Percentiles rank a stretch among this genome's conserved stretches.
phyloP scores from a whole-genome alignment of 1,140 invertebrate genomes.

The Acromyrmex charruanus region DNA sequence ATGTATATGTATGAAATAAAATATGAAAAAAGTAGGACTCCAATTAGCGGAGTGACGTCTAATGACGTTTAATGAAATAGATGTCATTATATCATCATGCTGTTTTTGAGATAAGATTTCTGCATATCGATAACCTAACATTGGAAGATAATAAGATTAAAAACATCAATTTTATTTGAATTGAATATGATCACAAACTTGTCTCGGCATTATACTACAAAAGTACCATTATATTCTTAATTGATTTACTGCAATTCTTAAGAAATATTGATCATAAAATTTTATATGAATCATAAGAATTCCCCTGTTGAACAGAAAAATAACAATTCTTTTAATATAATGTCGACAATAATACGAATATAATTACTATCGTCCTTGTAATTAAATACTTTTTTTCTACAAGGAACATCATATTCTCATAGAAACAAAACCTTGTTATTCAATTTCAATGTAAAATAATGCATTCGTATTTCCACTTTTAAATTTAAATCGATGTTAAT shows the following conservation, averaged over 20 bases:
- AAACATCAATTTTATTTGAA: conserved; percentile 2
- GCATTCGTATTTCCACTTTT: background rate
- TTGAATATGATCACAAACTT: background rate
- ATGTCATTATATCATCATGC: too few species aligned
- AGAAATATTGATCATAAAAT: conserved; percentile 4
- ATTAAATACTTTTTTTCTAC: background rate
- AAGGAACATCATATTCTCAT: background rate
- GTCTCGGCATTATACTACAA: background rate
- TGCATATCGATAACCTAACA: background rate
- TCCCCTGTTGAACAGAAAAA: background rate
- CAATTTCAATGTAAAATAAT: conserved; percentile 9
- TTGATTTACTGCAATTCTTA: background rate
- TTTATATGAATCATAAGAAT: conserved; percentile 10
- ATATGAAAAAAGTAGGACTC: background rate
- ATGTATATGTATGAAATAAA: background rate
- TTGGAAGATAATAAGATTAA: background rate
- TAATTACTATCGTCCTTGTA: background rate
- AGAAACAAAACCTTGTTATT: background rate
- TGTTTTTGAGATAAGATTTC: background rate
- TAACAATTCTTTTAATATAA: background rate
- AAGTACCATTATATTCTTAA: conserved; percentile 3
- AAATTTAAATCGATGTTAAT: conserved; percentile 24
- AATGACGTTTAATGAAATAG: too few species aligned
- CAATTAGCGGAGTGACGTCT: too few species aligned
- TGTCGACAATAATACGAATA: background rate